Evolutionary conservation across 2,797 vertebrate genomes (phyloP).

Genomic region (Cyclura pinguis): DNA sequence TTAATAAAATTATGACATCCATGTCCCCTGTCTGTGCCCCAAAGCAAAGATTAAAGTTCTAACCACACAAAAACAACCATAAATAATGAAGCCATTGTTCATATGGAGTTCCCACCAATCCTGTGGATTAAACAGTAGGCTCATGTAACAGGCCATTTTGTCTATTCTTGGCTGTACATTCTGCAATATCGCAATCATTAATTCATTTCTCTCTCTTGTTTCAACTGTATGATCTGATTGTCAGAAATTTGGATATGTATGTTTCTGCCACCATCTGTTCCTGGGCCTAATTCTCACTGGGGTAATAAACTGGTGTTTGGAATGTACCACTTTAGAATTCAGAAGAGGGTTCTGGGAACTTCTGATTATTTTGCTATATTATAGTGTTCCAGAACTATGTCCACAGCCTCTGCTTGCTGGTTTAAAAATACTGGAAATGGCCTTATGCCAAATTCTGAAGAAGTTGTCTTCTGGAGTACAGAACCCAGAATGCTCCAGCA

Average conservation of each 20-base stretch:
- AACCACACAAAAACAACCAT: constrained; percentile 1
- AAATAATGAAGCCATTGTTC: constrained; percentile 8
- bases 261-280: too few species aligned
- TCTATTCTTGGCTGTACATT: constrained; percentile 35
- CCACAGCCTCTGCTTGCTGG: background rate
- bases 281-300: background rate
- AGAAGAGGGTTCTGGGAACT: background rate
- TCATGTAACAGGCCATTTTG: constrained; percentile 24
- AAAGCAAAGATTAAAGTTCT: constrained; percentile 17
- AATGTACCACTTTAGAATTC: background rate
- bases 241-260: background rate
- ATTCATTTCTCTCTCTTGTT: background rate
- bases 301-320: background rate
- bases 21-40: constrained; percentile 17
- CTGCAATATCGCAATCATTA: background rate
- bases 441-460: background rate
- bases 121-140: background rate
- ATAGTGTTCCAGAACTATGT: background rate
- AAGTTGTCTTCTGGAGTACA: too few species aligned
- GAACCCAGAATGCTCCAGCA: too few species aligned
- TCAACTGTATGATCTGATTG: background rate
- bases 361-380: background rate
- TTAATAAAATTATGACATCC: constrained; percentile 41
- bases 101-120: background rate
- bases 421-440: background rate